Evolutionary conservation across 2,113 vertebrate species (phyloP).

Genomic region (Sciurus niger): DNA sequence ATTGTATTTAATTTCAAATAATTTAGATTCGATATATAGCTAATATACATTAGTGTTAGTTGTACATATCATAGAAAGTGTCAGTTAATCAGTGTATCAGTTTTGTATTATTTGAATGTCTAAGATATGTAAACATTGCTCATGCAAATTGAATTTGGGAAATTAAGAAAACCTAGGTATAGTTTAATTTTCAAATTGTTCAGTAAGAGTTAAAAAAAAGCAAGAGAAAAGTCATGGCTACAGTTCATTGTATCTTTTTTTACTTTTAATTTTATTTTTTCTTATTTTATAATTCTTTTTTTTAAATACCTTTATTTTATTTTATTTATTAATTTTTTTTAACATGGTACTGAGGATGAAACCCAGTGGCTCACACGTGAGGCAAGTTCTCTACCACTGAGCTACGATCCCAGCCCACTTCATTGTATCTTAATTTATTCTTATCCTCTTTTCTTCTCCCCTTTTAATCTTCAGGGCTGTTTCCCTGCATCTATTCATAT

Average conservation of each 20-base stretch:
- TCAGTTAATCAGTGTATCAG: not conserved
- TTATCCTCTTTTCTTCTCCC: not conserved
- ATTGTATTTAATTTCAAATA: conserved; percentile 23
- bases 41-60: not conserved
- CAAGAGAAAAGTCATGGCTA: conserved; percentile 7
- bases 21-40: conserved; percentile 42
- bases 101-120: conserved; percentile 21
- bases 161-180: not conserved
- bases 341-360: no score
- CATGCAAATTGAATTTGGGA: conserved; percentile 25
- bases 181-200: conserved; percentile 56
- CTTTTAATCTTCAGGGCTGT: conserved; percentile 3
- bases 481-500: conserved; percentile 47
- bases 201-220: conserved; percentile 27
- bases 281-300: not conserved
- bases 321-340: no score
- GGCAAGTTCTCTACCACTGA: no score
- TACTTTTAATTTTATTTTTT: not conserved
- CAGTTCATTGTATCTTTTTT: not conserved
- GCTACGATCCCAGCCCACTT: not conserved
- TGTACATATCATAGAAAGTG: not conserved
- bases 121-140: conserved; percentile 52
- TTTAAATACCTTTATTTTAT: no score
- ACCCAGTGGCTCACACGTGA: no score
- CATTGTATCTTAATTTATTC: conserved; percentile 22